Percentiles rank a stretch among this genome's conserved stretches.
phyloP scores from a whole-genome alignment of 2,797 vertebrate genomes.

The Euthynnus affinis region DNA sequence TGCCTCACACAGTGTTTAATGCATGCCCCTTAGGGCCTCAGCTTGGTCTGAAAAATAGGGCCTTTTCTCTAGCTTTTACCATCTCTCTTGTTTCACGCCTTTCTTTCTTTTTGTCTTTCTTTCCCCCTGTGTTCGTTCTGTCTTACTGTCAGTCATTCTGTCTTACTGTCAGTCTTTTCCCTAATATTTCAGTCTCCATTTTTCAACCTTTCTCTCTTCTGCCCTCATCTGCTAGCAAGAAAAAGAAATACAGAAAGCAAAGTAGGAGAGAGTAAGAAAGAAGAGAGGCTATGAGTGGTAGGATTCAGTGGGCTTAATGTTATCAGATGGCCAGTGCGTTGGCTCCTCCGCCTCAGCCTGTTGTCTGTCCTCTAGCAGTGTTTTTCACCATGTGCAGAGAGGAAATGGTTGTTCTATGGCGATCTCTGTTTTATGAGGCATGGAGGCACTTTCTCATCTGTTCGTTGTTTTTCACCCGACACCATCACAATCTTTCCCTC shows the following conservation, averaged over 20 bases:
- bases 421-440: constrained; percentile 84
- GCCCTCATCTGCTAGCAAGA: constrained; percentile 17
- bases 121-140: constrained; percentile 21
- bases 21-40: constrained; percentile 67
- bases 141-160: constrained; percentile 22
- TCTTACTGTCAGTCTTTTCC: constrained; percentile 22
- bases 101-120: constrained; percentile 20
- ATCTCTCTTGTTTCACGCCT: constrained; percentile 53
- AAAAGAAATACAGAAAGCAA: constrained; percentile 27
- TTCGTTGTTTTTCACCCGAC: constrained; percentile 67
- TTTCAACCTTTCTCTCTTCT: constrained; percentile 23
- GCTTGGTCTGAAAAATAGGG: constrained; percentile 64
- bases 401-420: constrained; percentile 78
- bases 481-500: constrained; percentile 55
- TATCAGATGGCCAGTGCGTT: constrained; percentile 79
- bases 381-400: constrained; percentile 75
- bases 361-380: constrained; percentile 77
- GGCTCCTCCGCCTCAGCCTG: constrained; percentile 72
- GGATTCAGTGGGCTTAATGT: constrained; percentile 70
- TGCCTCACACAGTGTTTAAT: constrained; percentile 80
- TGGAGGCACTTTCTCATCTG: constrained; percentile 79
- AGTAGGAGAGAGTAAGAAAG: constrained; percentile 14
- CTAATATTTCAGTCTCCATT: constrained; percentile 27
- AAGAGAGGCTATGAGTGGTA: constrained; percentile 41
- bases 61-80: constrained; percentile 42